Conservation (phyloP, 2,113 vertebrate genomes). For the Apteryx owenii region DNA sequence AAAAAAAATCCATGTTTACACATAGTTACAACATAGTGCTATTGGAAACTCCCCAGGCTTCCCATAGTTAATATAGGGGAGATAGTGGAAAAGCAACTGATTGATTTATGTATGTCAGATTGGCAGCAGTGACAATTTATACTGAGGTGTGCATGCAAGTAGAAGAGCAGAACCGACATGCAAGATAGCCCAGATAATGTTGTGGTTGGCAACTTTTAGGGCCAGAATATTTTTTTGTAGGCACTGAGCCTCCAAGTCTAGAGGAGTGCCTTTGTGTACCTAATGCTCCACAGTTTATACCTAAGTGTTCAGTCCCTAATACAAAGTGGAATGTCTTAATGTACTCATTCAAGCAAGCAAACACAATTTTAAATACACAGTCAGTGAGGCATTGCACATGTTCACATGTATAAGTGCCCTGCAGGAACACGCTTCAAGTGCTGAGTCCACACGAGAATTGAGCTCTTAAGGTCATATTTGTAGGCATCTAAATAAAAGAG, state of each 20-base stretch:
- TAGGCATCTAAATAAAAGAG: constrained; percentile 40
- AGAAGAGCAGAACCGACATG: neutral
- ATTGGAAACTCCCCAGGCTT: neutral
- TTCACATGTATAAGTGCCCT: neutral
- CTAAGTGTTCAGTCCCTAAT: neutral
- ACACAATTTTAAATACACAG: neutral
- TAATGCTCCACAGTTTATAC: neutral
- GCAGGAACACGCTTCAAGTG: neutral
- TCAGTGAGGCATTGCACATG: too few relatives aligned
- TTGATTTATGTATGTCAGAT: neutral
- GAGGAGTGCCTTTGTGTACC: neutral
- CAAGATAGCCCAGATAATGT: neutral
- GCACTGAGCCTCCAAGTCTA: neutral
- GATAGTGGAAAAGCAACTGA: neutral
- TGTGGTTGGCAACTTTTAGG: neutral
- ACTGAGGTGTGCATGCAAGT: neutral
- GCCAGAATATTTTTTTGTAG: neutral
- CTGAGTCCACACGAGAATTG: neutral
- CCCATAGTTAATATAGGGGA: neutral
- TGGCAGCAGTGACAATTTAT: neutral
- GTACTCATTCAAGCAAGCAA: neutral
- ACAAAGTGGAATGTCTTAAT: neutral
- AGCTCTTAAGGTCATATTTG: neutral
- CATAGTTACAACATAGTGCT: neutral
- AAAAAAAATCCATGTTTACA: neutral